Evolutionary conservation across 2,888 invertebrate genomes (phyloP), one percentile per base, ranked within the genome.

Genomic region (Cloeon dipterum): DNA sequence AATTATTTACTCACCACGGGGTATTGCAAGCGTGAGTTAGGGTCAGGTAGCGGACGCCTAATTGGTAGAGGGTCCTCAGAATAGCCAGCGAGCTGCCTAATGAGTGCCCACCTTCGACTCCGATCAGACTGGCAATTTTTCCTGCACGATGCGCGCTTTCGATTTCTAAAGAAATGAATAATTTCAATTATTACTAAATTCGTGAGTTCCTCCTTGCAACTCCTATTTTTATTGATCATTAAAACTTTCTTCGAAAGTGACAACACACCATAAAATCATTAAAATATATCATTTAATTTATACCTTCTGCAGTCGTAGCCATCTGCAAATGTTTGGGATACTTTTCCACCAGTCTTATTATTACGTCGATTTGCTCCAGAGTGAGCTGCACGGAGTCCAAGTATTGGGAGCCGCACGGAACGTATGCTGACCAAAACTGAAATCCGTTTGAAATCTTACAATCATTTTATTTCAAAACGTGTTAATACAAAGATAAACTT

Each of bases 341-440:
- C 52, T 74, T 70, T 47, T 73, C 71, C 5, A 81, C 76, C 47
- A 82, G 68, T 44, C 82, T 66, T 52, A 79, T 70, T 52, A 83
- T 82, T 47, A 81, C 67, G 59, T 85, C 85, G 50, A 82, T 76
- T 58, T 85, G 83, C 51, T 83, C 83, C 49, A 85, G 63, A 21
- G 81, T 78, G 47, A 77, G 62, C 52, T 81, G 76, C 47, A 83
- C 79, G 34, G 83, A 79, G 52, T 85, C 83, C 49, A 75, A 73
- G 55, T 77, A 74, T 55, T 82, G 82, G 34, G 78, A 68, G 47
- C 72, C 72, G 57, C 85, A 85, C 33, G 74, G 73, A 49, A 78
- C 79, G 62, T 79, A 85, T 43, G 78, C 78, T 33, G 81, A 79
- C 83, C 83, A 85, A 57, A 83, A 81, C 79, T 83, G 65, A 40